Evolutionary conservation across 2,113 vertebrate genomes (phyloP).

Genomic region (Protomyctophum bolini): DNA sequence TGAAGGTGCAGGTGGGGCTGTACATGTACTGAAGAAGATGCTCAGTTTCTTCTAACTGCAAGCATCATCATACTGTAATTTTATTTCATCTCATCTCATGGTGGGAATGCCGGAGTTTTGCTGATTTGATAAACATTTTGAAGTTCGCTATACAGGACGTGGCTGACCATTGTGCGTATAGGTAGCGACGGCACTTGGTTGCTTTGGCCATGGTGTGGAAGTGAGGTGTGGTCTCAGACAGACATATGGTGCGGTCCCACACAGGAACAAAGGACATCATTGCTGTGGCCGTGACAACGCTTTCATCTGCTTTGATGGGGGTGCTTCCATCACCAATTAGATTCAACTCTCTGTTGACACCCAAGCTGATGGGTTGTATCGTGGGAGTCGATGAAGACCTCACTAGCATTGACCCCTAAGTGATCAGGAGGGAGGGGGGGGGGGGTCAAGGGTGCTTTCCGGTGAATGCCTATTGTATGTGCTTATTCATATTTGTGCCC

Average conservation of each 20-base stretch:
- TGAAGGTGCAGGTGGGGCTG: no score
- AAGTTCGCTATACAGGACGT: no score
- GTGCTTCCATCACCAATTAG: slow-evolving; percentile 23
- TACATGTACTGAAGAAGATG: no score
- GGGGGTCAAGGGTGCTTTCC: slow-evolving; percentile 1
- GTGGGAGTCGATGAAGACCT: slow-evolving; percentile 19
- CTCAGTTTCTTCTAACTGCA: no score
- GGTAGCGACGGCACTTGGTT: no score
- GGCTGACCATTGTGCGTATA: no score
- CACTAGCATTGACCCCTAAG: not conserved
- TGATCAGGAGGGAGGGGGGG: not conserved
- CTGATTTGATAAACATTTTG: no score
- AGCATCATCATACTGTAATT: no score
- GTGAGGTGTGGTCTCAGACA: not conserved
- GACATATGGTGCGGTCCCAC: slow-evolving; percentile 7
- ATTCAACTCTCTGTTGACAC: slow-evolving; percentile 14
- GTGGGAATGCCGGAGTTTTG: no score
- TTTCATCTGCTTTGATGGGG: not conserved
- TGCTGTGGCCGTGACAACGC: not conserved
- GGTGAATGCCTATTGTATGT: not conserved
- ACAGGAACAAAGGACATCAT: not conserved
- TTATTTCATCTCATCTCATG: no score
- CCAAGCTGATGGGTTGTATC: slow-evolving; percentile 21
- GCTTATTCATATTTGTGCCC: not conserved
- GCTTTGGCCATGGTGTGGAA: no score